Evolutionary conservation across 1,140 invertebrate species (phyloP).

Genomic region (Penaeus indicus): DNA sequence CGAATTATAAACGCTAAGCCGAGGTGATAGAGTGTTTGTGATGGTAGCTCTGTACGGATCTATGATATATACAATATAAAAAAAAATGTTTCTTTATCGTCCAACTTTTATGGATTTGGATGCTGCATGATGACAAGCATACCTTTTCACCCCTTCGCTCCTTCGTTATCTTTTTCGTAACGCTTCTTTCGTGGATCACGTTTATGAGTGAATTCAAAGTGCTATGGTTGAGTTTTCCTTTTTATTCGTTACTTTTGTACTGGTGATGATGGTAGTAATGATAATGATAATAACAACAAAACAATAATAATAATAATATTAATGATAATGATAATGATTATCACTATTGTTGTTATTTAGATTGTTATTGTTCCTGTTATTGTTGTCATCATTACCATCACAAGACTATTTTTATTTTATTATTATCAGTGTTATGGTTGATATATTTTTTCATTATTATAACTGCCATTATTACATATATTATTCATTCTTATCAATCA

Average conservation of each 20-base stretch:
- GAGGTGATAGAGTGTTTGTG: no score
- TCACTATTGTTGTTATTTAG: neutral
- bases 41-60: no score
- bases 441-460: neutral
- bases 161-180: no score
- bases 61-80: no score
- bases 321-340: conserved; percentile 4
- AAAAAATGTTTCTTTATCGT: no score
- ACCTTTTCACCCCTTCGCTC: neutral
- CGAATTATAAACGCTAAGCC: no score
- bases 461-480: neutral
- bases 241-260: neutral
- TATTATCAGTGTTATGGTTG: neutral
- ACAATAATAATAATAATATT: neutral
- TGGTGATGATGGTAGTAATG: neutral
- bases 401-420: neutral
- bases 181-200: no score
- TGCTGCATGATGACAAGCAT: neutral
- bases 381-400: neutral
- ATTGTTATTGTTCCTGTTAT: neutral
- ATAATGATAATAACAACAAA: neutral
- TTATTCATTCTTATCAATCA: neutral
- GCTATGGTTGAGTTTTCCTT: neutral
- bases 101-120: no score
- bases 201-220: neutral